A percentile compares a stretch with the other conserved stretches of the same genome.
phyloP scores from a whole-genome alignment of 2,888 invertebrate genomes.

The Leucozona laternaria region DNA sequence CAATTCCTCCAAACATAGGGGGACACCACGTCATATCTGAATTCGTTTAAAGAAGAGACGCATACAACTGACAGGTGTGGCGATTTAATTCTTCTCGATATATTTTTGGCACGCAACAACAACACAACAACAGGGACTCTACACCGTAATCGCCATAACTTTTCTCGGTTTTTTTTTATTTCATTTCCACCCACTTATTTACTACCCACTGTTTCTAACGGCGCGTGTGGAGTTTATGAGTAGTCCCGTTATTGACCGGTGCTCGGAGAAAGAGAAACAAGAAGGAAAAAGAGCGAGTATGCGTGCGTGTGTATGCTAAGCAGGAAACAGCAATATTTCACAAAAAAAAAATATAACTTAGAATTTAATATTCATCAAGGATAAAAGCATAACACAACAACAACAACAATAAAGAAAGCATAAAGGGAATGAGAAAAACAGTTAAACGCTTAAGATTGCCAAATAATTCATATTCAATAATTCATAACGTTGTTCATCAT shows the following conservation, averaged over 20 bases:
- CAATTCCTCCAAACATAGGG: too few species aligned
- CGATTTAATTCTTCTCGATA: slow-evolving; percentile 41
- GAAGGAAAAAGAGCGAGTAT: slow-evolving; percentile 44
- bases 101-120: slow-evolving; percentile 21
- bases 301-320: slow-evolving; percentile 45
- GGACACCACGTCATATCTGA: not conserved
- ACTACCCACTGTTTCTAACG: slow-evolving; percentile 8
- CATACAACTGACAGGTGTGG: slow-evolving; percentile 56
- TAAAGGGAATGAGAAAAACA: slow-evolving; percentile 45
- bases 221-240: slow-evolving; percentile 38
- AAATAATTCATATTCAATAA: slow-evolving; percentile 62
- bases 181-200: slow-evolving; percentile 15
- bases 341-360: slow-evolving; percentile 32
- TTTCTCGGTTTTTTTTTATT: slow-evolving; percentile 27
- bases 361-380: slow-evolving; percentile 63
- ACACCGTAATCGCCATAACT: slow-evolving; percentile 35
- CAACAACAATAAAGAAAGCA: slow-evolving; percentile 24
- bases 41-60: not conserved
- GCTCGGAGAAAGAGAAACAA: slow-evolving; percentile 38
- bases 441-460: slow-evolving; percentile 61
- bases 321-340: slow-evolving; percentile 48
- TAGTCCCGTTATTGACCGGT: slow-evolving; percentile 47
- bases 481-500: slow-evolving; percentile 45
- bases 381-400: slow-evolving; percentile 49
- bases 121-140: slow-evolving; percentile 22